Conservation (phyloP, 1,140 invertebrate species). For the Drosophila ercepeae region DNA sequence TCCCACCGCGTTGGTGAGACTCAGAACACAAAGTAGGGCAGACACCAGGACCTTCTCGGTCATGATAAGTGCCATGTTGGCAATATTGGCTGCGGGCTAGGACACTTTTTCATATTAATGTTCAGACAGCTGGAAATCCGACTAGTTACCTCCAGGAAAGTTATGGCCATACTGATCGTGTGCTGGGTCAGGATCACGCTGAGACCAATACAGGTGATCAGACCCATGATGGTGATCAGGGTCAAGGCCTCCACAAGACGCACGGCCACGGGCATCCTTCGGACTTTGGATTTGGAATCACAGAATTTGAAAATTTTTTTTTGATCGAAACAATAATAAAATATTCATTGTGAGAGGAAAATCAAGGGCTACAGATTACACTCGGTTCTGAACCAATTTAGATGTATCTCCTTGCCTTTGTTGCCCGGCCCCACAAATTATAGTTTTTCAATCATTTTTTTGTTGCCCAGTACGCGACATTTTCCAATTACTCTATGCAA, state of each 20-base stretch:
- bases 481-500: conserved; percentile 80
- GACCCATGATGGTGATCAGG: conserved; percentile 57
- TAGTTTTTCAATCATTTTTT: conserved; percentile 64
- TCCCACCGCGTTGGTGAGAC: conserved; percentile 46
- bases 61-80: conserved; percentile 23
- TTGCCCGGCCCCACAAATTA: conserved; percentile 51
- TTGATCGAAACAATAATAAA: background rate
- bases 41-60: conserved; percentile 58
- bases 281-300: background rate
- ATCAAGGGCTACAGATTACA: background rate
- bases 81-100: conserved; percentile 60
- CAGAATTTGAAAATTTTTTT: background rate
- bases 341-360: background rate
- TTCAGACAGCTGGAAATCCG: background rate
- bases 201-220: conserved; percentile 57
- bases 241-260: conserved; percentile 55
- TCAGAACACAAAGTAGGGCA: conserved; percentile 15
- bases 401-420: conserved; percentile 10
- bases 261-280: conserved; percentile 58
- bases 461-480: conserved; percentile 47
- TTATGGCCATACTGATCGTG: conserved; percentile 24
- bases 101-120: background rate
- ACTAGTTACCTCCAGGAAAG: conserved; percentile 49
- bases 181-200: conserved; percentile 52
- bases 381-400: conserved; percentile 9